A percentile compares a stretch with the other conserved stretches of the same genome.
phyloP scores from a whole-genome alignment of 2,113 vertebrate species.

The Ramphastos sulfuratus region DNA sequence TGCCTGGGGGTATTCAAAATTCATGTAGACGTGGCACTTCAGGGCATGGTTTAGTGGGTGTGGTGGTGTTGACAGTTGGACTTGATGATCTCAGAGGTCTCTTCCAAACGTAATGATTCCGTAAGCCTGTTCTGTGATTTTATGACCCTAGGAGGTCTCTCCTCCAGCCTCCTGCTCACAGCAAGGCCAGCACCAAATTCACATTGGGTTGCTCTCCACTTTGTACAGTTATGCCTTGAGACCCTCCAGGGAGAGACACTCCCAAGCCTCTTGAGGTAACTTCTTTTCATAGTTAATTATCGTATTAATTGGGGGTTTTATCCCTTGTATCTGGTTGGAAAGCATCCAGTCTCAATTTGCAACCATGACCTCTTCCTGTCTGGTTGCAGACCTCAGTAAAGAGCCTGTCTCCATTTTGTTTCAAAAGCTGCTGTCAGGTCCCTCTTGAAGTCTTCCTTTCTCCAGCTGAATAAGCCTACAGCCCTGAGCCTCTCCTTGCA shows the following conservation, averaged over 20 bases:
- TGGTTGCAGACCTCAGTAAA: neutral
- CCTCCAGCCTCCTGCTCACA: neutral
- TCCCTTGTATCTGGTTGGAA: neutral
- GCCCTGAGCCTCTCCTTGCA: neutral
- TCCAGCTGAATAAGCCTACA: neutral
- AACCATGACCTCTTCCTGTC: neutral
- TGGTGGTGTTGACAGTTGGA: no score
- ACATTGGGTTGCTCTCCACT: neutral
- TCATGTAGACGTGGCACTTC: no score
- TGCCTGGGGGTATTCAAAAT: no score
- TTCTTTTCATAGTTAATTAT: neutral
- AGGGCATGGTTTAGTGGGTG: no score
- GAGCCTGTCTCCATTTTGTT: neutral
- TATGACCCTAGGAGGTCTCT: neutral
- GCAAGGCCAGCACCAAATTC: rapidly evolving
- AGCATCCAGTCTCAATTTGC: neutral
- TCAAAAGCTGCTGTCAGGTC: neutral
- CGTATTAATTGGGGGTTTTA: neutral
- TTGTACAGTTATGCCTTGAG: neutral
- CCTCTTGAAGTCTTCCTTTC: neutral
- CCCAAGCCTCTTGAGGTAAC: neutral
- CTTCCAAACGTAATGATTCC: no score
- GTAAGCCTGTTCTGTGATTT: no score
- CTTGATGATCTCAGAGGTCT: no score
- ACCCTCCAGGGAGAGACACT: neutral